These are phyloP conservation scores for Tortricodes alternella DNA, from an alignment of 2,888 invertebrate species.

Conservation along the genomic window DNA sequence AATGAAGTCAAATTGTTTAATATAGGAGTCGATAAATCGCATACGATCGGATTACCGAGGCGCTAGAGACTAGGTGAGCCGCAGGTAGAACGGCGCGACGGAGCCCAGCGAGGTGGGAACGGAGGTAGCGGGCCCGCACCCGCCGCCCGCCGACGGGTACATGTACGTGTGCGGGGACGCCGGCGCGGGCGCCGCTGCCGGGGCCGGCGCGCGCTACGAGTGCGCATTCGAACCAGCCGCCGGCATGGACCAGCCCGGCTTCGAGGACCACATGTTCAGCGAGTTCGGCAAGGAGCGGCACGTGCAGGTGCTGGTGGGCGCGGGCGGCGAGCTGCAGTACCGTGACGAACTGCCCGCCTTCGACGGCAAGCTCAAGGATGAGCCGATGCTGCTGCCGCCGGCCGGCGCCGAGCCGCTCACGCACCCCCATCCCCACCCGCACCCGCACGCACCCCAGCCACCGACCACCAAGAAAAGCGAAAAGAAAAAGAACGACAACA, in stretches of 20 bases:
- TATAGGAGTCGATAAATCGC: conserved; percentile 62
- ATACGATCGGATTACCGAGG: conserved; percentile 47
- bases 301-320: conserved; percentile 75
- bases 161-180: conserved; percentile 77
- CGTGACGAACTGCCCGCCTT: conserved; percentile 70
- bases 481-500: conserved; percentile 92
- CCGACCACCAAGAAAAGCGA: conserved; percentile 87
- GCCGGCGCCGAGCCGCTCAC: conserved; percentile 55
- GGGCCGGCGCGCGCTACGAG: conserved; percentile 69
- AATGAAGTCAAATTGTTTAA: conserved; percentile 80
- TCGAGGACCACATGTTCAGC: conserved; percentile 91
- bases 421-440: conserved; percentile 52
- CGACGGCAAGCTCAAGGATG: conserved; percentile 71
- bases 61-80: conserved; percentile 45
- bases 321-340: conserved; percentile 78
- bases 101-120: conserved; percentile 73
- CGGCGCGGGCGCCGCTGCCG: conserved; percentile 53
- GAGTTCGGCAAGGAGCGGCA: conserved; percentile 86
- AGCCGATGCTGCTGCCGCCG: conserved; percentile 66
- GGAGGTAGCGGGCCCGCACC: conserved; percentile 77
- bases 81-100: conserved; percentile 69
- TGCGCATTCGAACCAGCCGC: conserved; percentile 65
- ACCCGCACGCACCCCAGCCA: conserved; percentile 36
- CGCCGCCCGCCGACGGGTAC: conserved; percentile 73
- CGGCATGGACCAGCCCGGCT: conserved; percentile 86